Conservation (phyloP, 1,140 invertebrate species). For the Drosophila tropicalis region DNA sequence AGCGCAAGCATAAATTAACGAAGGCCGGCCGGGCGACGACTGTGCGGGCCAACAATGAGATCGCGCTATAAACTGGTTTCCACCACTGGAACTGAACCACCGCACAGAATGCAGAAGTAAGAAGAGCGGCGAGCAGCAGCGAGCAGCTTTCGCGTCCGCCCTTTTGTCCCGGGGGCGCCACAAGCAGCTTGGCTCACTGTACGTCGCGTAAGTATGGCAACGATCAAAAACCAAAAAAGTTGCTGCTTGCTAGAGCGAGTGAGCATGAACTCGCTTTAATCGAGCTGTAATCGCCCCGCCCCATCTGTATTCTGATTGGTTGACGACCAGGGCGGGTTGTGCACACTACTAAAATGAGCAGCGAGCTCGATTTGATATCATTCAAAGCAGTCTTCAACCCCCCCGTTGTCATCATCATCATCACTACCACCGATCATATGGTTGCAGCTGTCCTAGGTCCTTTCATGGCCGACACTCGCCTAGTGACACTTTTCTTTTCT, state of each 20-base stretch:
- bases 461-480: conserved; percentile 51
- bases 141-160: conserved; percentile 76
- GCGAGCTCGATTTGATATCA: conserved; percentile 6
- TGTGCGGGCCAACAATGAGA: conserved; percentile 65
- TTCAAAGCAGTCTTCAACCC: conserved; percentile 33
- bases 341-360: conserved; percentile 5
- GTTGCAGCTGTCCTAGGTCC: conserved; percentile 58
- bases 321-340: conserved; percentile 43
- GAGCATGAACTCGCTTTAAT: conserved; percentile 55
- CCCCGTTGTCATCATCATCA: conserved; percentile 45
- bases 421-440: conserved; percentile 16
- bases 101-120: not conserved
- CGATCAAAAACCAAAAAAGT: conserved; percentile 61
- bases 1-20: conserved; percentile 80
- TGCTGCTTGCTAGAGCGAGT: conserved; percentile 31
- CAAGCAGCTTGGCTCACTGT: conserved; percentile 18
- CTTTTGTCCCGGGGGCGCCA: conserved; percentile 61
- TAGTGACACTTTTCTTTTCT: conserved; percentile 68
- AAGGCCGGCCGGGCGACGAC: conserved; percentile 71
- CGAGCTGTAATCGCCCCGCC: conserved; percentile 57
- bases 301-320: conserved; percentile 59
- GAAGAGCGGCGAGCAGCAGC: conserved; percentile 15
- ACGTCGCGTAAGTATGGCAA: conserved; percentile 61
- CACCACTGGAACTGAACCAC: conserved; percentile 24
- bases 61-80: conserved; percentile 73